Conservation (phyloP, 1,140 invertebrate genomes). For the Drosophila navojoa region DNA sequence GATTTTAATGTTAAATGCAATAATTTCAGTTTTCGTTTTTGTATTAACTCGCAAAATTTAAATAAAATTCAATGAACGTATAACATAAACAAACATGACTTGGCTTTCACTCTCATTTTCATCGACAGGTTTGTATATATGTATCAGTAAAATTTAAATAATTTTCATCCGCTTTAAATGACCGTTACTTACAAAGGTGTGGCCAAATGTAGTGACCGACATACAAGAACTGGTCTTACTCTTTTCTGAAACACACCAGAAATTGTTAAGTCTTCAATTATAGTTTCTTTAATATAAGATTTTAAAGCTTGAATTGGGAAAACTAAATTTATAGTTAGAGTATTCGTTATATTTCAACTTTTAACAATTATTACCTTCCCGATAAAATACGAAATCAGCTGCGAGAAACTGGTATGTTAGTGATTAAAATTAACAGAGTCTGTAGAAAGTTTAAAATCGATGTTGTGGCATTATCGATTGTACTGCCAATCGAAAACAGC, state of each 20-base stretch:
- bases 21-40: conserved; percentile 74
- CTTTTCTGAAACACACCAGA: too few species aligned
- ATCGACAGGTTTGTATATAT: not conserved
- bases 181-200: not conserved
- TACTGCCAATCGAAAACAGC: conserved; percentile 35
- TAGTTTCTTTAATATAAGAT: too few species aligned
- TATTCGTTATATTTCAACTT: too few species aligned
- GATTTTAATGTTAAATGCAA: conserved; percentile 78
- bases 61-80: conserved; percentile 81
- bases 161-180: not conserved
- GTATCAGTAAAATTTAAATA: not conserved
- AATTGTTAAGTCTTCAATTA: too few species aligned
- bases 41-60: conserved; percentile 79
- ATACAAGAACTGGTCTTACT: not conserved
- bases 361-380: not conserved
- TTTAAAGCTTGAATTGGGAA: too few species aligned
- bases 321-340: too few species aligned
- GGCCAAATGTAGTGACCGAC: not conserved
- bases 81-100: conserved; percentile 29
- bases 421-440: conserved; percentile 9
- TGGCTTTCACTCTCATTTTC: not conserved
- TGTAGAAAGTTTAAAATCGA: conserved; percentile 4
- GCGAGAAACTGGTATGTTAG: not conserved
- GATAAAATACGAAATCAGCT: conserved; percentile 14
- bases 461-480: conserved; percentile 20